Percentiles rank a stretch among this genome's conserved stretches.
phyloP scores from a whole-genome alignment of 2,888 invertebrate genomes.

The Fragum whitleyi region DNA sequence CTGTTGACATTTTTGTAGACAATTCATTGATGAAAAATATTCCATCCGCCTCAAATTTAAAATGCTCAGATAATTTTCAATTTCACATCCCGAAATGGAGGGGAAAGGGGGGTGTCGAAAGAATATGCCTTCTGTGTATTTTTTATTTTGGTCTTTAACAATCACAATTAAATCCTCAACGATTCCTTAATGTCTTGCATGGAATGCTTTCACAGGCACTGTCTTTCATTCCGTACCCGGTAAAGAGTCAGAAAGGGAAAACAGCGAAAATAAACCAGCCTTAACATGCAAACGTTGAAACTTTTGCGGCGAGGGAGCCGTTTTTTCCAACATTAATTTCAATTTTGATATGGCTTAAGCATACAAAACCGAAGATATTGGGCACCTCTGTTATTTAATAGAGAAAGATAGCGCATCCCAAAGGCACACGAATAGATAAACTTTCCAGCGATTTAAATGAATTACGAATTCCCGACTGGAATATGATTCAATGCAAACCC shows the following conservation, averaged over 20 bases:
- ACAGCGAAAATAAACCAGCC: neutral
- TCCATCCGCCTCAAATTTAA: no score
- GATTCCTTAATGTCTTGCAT: no score
- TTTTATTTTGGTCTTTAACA: no score
- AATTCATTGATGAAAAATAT: no score
- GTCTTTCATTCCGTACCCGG: no score
- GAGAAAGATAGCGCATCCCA: constrained; percentile 15
- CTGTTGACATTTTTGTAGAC: no score
- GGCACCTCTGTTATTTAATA: constrained; percentile 32
- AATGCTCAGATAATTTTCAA: no score
- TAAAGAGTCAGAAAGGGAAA: neutral
- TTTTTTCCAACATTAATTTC: constrained; percentile 11
- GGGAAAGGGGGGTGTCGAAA: no score
- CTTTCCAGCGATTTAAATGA: constrained; percentile 22
- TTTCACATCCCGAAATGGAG: no score
- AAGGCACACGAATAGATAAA: constrained; percentile 19
- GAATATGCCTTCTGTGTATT: no score
- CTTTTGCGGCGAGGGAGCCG: neutral
- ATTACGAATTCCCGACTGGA: constrained; percentile 12
- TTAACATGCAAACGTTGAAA: constrained; percentile 1
- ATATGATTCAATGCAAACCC: constrained; percentile 28
- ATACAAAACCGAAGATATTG: constrained; percentile 14
- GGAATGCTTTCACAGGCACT: no score
- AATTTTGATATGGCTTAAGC: constrained; percentile 7
- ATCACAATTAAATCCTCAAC: no score